A percentile compares a stretch with the other conserved stretches of the same genome.
These are phyloP conservation scores for Nymphicus hollandicus DNA, from an alignment of 2,113 vertebrate species.

Conservation along the genomic window DNA sequence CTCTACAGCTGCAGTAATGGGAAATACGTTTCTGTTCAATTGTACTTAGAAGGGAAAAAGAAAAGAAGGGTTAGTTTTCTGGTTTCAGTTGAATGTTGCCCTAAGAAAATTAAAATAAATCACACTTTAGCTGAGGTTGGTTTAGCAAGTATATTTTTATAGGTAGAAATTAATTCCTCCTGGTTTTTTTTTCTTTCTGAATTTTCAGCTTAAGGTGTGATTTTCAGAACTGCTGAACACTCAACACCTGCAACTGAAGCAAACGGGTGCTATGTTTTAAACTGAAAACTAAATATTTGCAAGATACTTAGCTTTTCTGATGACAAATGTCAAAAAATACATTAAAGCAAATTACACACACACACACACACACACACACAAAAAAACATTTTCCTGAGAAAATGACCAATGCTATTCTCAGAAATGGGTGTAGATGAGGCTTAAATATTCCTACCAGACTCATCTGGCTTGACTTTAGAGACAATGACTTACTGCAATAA, in stretches of 20 bases:
- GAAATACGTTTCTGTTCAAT: background rate
- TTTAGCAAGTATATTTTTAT: background rate
- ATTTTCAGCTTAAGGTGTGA: background rate
- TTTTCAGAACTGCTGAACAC: background rate
- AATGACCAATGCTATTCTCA: background rate
- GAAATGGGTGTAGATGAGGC: background rate
- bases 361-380: background rate
- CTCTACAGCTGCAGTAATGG: background rate
- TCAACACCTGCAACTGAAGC: background rate
- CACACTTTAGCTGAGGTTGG: background rate
- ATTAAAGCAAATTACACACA: background rate
- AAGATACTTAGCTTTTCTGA: background rate
- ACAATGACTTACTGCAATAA: background rate
- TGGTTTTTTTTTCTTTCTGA: background rate
- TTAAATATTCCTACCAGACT: background rate
- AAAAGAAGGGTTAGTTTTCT: background rate
- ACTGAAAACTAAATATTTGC: background rate
- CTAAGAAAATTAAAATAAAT: background rate
- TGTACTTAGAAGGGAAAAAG: background rate
- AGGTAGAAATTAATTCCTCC: background rate
- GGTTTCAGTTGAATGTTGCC: background rate
- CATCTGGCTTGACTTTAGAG: background rate
- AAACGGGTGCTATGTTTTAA: background rate
- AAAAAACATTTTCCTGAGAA: background rate
- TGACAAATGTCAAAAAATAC: background rate